Base-by-base conservation (phyloP, 53 echinoderm and acorn worm genomes). In the Crossaster papposus region DNA sequence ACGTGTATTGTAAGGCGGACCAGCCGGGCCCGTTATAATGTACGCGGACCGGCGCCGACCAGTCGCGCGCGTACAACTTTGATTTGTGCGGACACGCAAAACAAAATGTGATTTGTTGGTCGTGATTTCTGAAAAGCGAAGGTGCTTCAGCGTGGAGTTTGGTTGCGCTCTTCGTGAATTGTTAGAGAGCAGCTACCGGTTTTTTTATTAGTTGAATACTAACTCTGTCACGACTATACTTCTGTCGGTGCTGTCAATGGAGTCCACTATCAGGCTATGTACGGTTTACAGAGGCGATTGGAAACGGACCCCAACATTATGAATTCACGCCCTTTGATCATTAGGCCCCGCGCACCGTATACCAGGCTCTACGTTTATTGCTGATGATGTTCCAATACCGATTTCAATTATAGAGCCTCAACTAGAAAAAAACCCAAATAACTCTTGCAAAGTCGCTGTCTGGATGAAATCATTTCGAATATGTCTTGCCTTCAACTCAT, bases 91-190 rank as follows among this genome's bases (percentile, higher is more conserved):
- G 54, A 73, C 32, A 52, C 51, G 72, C 30, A 28, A 85, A 73
- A 85, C 30, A 28, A 85, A 73, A 85, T 33, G 85, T 85, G 85
- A 73, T 85, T 72, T 83, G 83, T 26, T 82, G 50, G 85, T 85
- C 85, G 85, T 85, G 85, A 85, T 85, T 85, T 85, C 73, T 72
- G 54, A 50, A 85, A 72, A 85, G 51, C 54, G 64, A 30, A 78
- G 80, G 73, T 70, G 85, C 51, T 72, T 85, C 26, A 20, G 22
- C 14, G 23, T 71, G 84, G 84, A 8, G 71, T 85, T 32, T 51
- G 34, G 54, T 85, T 85, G 85, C 71, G 15, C 85, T 33, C 29
- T 2, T 85, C 53, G 72, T 53, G 72, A 71, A 73, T 53, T 54
- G 62, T 23, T 58, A 32, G 50, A 14, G 8, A 62, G 62, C 31